phyloP scores from a whole-genome alignment of 1,140 invertebrate species.

The Apocrypta bakeri region DNA sequence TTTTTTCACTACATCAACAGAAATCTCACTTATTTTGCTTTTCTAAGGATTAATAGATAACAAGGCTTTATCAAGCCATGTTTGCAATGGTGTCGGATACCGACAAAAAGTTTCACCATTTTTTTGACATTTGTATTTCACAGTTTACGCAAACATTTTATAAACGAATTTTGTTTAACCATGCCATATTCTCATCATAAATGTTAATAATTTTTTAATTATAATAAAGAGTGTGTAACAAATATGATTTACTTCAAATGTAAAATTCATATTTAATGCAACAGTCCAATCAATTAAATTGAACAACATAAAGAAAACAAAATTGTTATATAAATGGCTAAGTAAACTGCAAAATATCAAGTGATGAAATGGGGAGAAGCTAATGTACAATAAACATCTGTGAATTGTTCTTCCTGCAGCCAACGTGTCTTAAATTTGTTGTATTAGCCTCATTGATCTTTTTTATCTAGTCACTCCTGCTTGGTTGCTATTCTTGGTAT shows the following conservation, averaged over 20 bases:
- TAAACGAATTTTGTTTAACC: background rate
- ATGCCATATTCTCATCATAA: conserved; percentile 3
- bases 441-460: conserved; percentile 3
- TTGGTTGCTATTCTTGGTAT: conserved; percentile 59
- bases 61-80: conserved; percentile 17
- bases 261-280: background rate
- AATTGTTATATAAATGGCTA: background rate
- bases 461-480: conserved; percentile 21
- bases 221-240: too few relatives aligned
- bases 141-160: conserved; percentile 33
- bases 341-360: background rate
- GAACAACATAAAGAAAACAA: background rate
- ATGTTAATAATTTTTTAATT: too few relatives aligned
- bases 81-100: conserved; percentile 39
- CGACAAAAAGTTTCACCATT: conserved; percentile 37
- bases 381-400: background rate
- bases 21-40: conserved; percentile 21
- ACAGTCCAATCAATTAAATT: background rate
- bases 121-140: conserved; percentile 21
- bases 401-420: background rate
- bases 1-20: background rate
- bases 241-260: background rate
- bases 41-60: conserved; percentile 18
- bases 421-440: conserved; percentile 22
- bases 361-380: background rate